These are phyloP conservation scores for Capitulum mitella DNA, from an alignment of 2,888 invertebrate genomes.

Conservation along the genomic window DNA sequence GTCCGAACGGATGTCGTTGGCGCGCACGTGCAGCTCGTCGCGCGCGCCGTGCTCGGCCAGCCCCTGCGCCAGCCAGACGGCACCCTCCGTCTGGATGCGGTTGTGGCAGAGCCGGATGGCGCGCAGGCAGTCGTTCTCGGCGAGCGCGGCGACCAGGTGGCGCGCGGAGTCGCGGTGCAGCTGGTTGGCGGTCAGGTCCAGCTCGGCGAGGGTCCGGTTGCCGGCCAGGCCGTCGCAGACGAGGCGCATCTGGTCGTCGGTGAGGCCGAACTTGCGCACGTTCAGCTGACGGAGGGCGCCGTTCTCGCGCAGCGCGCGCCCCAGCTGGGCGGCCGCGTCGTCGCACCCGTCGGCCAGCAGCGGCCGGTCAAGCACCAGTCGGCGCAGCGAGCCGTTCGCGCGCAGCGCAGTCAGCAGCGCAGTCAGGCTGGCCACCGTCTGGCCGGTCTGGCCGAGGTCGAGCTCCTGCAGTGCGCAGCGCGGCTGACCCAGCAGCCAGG, in stretches of 20 bases:
- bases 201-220: neutral
- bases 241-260: constrained; percentile 11
- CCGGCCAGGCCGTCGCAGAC: neutral
- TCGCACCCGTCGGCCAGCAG: constrained; percentile 16
- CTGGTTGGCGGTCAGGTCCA: neutral
- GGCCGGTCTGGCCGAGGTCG: constrained; percentile 14
- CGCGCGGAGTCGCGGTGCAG: constrained; percentile 14
- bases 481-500: neutral
- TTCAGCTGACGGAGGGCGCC: neutral
- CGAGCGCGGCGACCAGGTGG: neutral
- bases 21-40: neutral
- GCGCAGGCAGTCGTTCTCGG: neutral
- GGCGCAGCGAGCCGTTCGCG: neutral
- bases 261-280: neutral
- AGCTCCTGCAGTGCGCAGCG: neutral
- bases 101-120: constrained; percentile 14
- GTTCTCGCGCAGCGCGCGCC: neutral
- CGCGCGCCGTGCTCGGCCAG: constrained; percentile 8
- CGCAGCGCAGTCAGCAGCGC: neutral
- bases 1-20: neutral
- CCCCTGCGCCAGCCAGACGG: neutral
- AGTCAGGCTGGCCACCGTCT: neutral
- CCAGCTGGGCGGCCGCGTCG: constrained; percentile 14
- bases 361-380: constrained; percentile 22
- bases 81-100: neutral